Conservation (phyloP, 2,888 invertebrate genomes). For the Epicampocera succincta region DNA sequence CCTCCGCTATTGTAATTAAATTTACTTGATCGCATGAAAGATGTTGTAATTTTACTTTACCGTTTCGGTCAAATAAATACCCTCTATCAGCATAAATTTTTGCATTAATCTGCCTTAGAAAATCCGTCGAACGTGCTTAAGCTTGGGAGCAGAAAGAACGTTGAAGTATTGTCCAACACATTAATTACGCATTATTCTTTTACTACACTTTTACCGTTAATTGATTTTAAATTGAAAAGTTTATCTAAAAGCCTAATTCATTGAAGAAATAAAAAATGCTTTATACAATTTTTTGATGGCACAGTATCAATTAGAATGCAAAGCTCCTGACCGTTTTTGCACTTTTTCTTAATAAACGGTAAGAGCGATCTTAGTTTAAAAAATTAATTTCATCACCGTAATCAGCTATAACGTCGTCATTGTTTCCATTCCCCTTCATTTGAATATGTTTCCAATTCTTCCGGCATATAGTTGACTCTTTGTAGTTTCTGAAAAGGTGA, state of each 20-base stretch:
- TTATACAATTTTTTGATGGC: conserved; percentile 22
- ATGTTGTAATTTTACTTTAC: conserved; percentile 38
- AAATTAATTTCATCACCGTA: conserved; percentile 47
- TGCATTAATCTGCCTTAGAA: conserved; percentile 16
- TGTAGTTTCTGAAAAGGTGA: too few species aligned
- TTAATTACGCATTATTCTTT: conserved; percentile 29
- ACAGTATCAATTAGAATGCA: conserved; percentile 32
- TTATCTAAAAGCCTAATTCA: too few species aligned
- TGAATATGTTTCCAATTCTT: too few species aligned
- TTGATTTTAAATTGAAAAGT: conserved; percentile 23
- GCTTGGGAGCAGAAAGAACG: conserved; percentile 28
- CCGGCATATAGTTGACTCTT: too few species aligned
- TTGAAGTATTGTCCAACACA: conserved; percentile 31
- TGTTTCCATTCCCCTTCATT: too few species aligned
- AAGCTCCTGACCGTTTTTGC: conserved; percentile 33
- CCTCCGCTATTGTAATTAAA: too few species aligned
- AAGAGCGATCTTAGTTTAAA: conserved; percentile 44
- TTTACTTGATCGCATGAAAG: too few species aligned
- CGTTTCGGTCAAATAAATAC: conserved; percentile 23
- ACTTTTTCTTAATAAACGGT: conserved; percentile 46
- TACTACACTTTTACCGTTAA: conserved; percentile 27
- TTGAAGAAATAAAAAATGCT: conserved; percentile 18
- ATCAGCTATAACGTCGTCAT: too few species aligned
- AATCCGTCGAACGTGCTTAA: too few species aligned
- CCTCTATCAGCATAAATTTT: conserved; percentile 29